Percentiles rank a stretch among this genome's conserved stretches.
These are phyloP conservation scores for Acholoe squamosa DNA, from an alignment of 2,888 invertebrate species.

Conservation along the genomic window DNA sequence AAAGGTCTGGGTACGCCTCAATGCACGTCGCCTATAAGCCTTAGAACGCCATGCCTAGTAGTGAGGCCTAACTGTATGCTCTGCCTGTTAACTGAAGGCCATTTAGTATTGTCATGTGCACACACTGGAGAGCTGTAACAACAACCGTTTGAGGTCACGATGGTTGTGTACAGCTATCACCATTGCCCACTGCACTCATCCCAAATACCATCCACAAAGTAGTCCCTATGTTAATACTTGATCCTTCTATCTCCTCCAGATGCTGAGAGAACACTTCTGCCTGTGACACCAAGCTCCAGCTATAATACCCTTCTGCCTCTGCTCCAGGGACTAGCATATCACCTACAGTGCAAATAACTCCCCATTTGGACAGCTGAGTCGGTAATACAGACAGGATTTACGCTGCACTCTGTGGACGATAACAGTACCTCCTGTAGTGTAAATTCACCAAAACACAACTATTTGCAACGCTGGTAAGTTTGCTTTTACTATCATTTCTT, in stretches of 20 bases:
- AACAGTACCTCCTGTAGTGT: too few relatives aligned
- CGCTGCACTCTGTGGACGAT: background rate
- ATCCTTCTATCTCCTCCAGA: slow-evolving; percentile 7
- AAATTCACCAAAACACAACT: too few relatives aligned
- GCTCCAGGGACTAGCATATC: too few relatives aligned
- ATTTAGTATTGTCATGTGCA: background rate
- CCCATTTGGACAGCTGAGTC: background rate
- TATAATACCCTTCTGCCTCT: background rate
- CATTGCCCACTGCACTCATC: background rate
- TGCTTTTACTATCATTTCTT: too few relatives aligned
- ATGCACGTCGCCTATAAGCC: background rate
- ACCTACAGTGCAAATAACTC: background rate
- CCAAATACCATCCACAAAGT: background rate
- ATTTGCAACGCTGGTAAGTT: too few relatives aligned
- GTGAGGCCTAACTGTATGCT: background rate
- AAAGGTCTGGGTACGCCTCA: slow-evolving; percentile 10
- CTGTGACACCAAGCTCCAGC: background rate
- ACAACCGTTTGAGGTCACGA: background rate
- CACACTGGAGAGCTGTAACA: background rate
- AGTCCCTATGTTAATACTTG: slow-evolving; percentile 10
- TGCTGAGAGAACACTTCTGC: background rate
- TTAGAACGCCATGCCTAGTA: background rate
- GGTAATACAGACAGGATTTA: background rate
- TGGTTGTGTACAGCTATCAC: background rate
- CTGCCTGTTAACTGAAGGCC: background rate